These are phyloP conservation scores for Mus minutoides DNA, from an alignment of 2,797 vertebrate genomes.

Conservation along the genomic window DNA sequence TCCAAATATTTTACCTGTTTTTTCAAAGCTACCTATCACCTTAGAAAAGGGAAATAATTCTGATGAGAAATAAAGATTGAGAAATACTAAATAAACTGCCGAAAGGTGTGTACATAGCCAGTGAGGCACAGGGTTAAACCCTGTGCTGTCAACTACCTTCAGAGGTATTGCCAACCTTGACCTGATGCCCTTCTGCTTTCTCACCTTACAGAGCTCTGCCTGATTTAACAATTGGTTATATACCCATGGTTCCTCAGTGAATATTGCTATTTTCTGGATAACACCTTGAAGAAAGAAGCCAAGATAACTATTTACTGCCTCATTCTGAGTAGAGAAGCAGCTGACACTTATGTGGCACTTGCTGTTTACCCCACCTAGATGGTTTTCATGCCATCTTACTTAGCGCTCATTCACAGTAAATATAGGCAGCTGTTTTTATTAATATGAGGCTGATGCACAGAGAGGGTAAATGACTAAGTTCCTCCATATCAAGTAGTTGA, in stretches of 20 bases:
- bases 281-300: not conserved
- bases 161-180: not conserved
- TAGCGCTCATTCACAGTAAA: not conserved
- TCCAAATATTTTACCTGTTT: constrained; percentile 2
- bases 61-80: constrained; percentile 12
- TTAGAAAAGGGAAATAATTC: not conserved
- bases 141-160: not conserved
- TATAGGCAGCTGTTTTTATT: not conserved
- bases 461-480: not conserved
- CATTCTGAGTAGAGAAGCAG: not conserved
- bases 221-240: not conserved
- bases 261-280: not conserved
- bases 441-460: not conserved
- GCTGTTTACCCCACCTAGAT: not conserved
- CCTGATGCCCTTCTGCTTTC: not conserved
- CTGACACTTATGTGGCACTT: not conserved
- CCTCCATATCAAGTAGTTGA: not conserved
- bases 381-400: not conserved
- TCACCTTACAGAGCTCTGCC: not conserved
- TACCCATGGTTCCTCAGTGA: not conserved
- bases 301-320: not conserved
- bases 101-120: not conserved
- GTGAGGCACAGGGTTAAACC: not conserved
- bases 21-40: not conserved
- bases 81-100: not conserved